phyloP scores from a whole-genome alignment of 2,888 invertebrate genomes.

The Mythimna loreyi region DNA sequence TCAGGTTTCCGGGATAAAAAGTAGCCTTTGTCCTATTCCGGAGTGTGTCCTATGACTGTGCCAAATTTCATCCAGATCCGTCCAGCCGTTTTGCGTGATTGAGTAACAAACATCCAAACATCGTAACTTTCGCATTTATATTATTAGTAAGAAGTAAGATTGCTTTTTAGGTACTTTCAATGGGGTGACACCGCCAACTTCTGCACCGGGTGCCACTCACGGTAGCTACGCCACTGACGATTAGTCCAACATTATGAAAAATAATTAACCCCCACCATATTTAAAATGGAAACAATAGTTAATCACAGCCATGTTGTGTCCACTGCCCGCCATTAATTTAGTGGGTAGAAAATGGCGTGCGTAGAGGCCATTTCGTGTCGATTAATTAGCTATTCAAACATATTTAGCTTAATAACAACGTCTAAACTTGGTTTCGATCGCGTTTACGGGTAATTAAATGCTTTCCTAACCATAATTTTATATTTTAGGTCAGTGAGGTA shows the following conservation, averaged over 20 bases:
- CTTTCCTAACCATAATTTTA: conserved; percentile 69
- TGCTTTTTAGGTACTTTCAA: too few relatives aligned
- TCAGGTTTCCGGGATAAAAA: too few relatives aligned
- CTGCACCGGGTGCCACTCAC: too few relatives aligned
- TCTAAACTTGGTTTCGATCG: conserved; percentile 79
- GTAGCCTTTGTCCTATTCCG: too few relatives aligned
- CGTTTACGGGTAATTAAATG: conserved; percentile 80
- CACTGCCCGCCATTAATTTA: conserved; percentile 61
- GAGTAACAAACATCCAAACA: too few relatives aligned
- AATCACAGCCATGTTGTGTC: conserved; percentile 63
- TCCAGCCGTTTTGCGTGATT: too few relatives aligned
- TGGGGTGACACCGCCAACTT: too few relatives aligned
- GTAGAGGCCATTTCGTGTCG: conserved; percentile 74
- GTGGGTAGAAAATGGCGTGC: conserved; percentile 77
- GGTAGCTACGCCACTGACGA: too few relatives aligned
- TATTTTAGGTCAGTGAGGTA: conserved; percentile 52
- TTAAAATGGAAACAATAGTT: conserved; percentile 62
- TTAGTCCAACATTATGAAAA: conserved; percentile 45
- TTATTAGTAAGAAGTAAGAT: too few relatives aligned
- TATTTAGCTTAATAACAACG: conserved; percentile 86
- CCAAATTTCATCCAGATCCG: too few relatives aligned
- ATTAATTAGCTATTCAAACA: conserved; percentile 88
- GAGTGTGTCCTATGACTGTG: too few relatives aligned
- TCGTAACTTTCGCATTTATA: too few relatives aligned
- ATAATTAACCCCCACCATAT: conserved; percentile 51